Percentiles rank a stretch among this genome's conserved stretches.
Conservation (phyloP, 2,888 invertebrate genomes). For the Xanthia icteritia region DNA sequence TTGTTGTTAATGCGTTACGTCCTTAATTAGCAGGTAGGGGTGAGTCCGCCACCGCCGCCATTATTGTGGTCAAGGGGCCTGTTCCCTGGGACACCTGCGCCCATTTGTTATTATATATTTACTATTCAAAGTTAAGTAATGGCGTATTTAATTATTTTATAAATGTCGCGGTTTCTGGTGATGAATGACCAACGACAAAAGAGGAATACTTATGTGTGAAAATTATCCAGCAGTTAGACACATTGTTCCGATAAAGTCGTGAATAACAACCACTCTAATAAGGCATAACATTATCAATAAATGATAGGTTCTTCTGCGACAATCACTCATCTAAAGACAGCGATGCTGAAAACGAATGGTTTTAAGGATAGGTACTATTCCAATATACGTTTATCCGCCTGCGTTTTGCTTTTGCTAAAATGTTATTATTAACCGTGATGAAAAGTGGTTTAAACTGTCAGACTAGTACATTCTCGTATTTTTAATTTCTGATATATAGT, state of each 20-base stretch:
- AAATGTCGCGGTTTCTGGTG: constrained; percentile 17
- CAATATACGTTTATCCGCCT: no score
- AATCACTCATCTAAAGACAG: neutral
- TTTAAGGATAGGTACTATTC: neutral
- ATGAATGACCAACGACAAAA: neutral
- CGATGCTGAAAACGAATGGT: no score
- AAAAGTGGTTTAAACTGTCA: neutral
- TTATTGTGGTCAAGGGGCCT: constrained; percentile 70
- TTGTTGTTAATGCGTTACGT: constrained; percentile 66
- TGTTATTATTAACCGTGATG: neutral
- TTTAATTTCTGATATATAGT: neutral
- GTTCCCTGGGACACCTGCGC: constrained; percentile 69
- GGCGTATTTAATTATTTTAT: constrained; percentile 38
- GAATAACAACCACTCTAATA: neutral
- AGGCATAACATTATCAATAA: neutral
- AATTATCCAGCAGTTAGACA: neutral
- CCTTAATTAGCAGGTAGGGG: constrained; percentile 71
- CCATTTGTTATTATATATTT: constrained; percentile 52
- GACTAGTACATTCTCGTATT: neutral
- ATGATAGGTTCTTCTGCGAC: neutral
- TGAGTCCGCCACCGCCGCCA: constrained; percentile 62
- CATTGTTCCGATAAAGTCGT: neutral
- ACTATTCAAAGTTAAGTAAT: constrained; percentile 46
- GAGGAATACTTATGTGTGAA: neutral
- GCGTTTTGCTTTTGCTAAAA: no score